Conservation (phyloP, 2,113 vertebrate species). For the Oryzias celebensis region DNA sequence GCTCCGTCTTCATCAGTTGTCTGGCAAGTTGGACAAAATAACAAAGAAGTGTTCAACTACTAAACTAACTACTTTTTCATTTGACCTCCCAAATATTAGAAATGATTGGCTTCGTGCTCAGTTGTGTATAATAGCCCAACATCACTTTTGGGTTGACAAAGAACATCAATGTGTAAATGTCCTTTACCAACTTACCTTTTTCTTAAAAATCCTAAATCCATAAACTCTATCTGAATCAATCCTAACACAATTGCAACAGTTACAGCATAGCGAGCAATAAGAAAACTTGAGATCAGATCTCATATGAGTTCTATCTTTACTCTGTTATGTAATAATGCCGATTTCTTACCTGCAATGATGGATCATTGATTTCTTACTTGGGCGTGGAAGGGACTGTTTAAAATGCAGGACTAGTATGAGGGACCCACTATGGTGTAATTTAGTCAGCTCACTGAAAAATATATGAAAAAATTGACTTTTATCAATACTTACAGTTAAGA, state of each 20-base stretch:
- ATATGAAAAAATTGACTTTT: background rate
- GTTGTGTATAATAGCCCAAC: too few species aligned
- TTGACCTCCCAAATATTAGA: too few species aligned
- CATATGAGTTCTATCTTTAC: background rate
- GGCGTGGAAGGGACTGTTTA: background rate
- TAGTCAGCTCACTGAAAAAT: background rate
- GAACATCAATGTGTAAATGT: too few species aligned
- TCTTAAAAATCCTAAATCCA: too few species aligned
- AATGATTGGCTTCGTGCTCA: too few species aligned
- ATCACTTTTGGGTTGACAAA: too few species aligned
- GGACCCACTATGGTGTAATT: background rate
- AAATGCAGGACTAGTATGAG: background rate
- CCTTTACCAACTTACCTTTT: too few species aligned
- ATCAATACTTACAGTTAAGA: background rate
- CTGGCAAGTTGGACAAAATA: too few species aligned
- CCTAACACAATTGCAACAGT: background rate
- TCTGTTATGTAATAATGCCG: background rate
- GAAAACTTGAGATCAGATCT: background rate
- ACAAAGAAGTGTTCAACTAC: too few species aligned
- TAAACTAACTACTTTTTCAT: too few species aligned
- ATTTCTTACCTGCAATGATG: background rate
- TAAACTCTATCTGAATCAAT: too few species aligned
- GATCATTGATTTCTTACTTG: background rate
- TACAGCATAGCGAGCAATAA: background rate
- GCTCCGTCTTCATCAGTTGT: too few species aligned